These are phyloP conservation scores for Notolabrus celidotus DNA, from an alignment of 2,797 vertebrate species.

Conservation along the genomic window DNA sequence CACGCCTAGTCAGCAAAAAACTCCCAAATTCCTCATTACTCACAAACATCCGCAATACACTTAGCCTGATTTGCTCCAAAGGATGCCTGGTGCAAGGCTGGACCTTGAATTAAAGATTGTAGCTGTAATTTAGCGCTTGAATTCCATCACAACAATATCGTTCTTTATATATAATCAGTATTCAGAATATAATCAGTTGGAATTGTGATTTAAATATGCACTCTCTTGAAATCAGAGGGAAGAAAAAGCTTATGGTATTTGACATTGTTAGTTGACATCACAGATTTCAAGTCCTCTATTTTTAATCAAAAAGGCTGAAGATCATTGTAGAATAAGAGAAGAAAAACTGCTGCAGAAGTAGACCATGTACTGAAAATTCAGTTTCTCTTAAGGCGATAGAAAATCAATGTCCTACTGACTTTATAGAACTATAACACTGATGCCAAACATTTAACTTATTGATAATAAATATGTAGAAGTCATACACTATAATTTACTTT, in stretches of 20 bases:
- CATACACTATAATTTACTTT: not conserved
- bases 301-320: slow-evolving; percentile 7
- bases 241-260: slow-evolving; percentile 1
- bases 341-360: slow-evolving; percentile 1
- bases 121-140: slow-evolving; percentile 35
- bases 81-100: slow-evolving; percentile 51
- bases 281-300: not conserved
- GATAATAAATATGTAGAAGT: not conserved
- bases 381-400: not conserved
- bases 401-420: not conserved
- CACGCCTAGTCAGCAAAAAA: slow-evolving; percentile 79
- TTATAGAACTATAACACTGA: not conserved
- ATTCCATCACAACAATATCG: slow-evolving; percentile 17
- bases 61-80: slow-evolving; percentile 79
- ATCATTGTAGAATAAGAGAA: not conserved
- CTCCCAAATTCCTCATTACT: slow-evolving; percentile 83
- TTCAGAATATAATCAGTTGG: not conserved
- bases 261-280: slow-evolving; percentile 32
- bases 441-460: not conserved
- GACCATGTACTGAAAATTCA: not conserved
- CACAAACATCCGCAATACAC: slow-evolving; percentile 80
- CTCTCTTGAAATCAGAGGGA: not conserved
- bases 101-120: slow-evolving; percentile 60
- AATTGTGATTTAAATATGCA: too few species aligned
- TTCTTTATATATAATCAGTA: slow-evolving; percentile 25